These are phyloP conservation scores for Spilarctia lutea DNA, from an alignment of 2,888 invertebrate species.

Conservation along the genomic window DNA sequence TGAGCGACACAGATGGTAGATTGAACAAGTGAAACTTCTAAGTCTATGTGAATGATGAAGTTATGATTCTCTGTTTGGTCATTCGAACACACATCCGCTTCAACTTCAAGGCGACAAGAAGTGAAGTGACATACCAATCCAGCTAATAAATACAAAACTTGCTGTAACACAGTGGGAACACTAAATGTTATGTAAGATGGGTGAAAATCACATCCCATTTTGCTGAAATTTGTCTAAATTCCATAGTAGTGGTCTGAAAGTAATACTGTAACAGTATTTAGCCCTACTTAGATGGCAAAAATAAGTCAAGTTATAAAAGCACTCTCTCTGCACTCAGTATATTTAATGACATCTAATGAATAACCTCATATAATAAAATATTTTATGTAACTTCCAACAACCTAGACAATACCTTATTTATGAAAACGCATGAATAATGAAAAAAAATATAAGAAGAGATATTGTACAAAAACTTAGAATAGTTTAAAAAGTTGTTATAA, in stretches of 20 bases:
- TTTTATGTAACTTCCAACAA: conserved; percentile 34
- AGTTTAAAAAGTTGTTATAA: conserved; percentile 10
- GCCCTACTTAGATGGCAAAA: background rate
- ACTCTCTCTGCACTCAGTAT: background rate
- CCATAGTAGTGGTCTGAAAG: background rate
- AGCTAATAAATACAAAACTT: conserved; percentile 12
- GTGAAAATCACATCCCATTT: background rate
- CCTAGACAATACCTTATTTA: conserved; percentile 18
- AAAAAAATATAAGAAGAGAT: conserved; percentile 14
- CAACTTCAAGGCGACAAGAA: background rate
- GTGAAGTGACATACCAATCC: conserved; percentile 11
- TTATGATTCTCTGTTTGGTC: background rate
- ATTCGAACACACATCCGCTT: background rate
- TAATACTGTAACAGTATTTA: background rate
- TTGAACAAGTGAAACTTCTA: background rate
- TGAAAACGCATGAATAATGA: conserved; percentile 23
- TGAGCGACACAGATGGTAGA: background rate
- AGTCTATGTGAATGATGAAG: background rate
- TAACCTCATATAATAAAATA: background rate
- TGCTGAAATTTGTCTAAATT: conserved; percentile 1
- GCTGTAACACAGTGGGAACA: background rate
- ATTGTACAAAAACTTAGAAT: conserved; percentile 19
- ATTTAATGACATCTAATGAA: background rate
- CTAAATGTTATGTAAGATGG: background rate
- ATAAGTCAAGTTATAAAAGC: background rate